These are phyloP conservation scores for Ceratina australensis DNA, from an alignment of 1,140 invertebrate genomes.

Conservation along the genomic window DNA sequence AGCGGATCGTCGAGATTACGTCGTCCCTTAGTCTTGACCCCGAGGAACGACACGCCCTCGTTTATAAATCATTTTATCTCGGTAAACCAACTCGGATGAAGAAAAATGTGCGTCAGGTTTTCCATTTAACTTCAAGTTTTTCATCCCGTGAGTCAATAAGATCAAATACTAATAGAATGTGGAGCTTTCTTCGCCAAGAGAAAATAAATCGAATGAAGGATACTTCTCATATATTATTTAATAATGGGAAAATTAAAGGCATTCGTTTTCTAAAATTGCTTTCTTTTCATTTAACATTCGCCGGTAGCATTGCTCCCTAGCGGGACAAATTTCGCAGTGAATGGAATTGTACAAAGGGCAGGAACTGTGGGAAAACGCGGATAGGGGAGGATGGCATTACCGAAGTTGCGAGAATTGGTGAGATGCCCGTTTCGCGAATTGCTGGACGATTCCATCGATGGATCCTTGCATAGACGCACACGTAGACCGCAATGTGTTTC, in stretches of 20 bases:
- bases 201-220: too few relatives aligned
- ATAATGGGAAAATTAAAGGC: too few relatives aligned
- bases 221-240: too few relatives aligned
- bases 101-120: constrained; percentile 34
- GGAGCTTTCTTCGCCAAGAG: too few relatives aligned
- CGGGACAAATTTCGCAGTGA: too few relatives aligned
- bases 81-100: constrained; percentile 22
- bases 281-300: too few relatives aligned
- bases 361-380: constrained; percentile 17
- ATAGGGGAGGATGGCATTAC: constrained; percentile 34
- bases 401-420: constrained; percentile 32
- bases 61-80: constrained; percentile 41
- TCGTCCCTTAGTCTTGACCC: not conserved
- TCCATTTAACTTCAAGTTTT: constrained; percentile 8
- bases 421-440: constrained; percentile 34
- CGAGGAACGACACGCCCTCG: constrained; percentile 11
- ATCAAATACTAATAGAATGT: too few relatives aligned
- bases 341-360: constrained; percentile 11
- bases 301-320: too few relatives aligned
- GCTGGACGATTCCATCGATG: constrained; percentile 29
- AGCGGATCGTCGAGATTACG: constrained; percentile 16
- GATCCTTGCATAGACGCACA: constrained; percentile 22
- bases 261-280: too few relatives aligned
- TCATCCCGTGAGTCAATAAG: not conserved
- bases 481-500: constrained; percentile 46